Conservation (phyloP, 2,888 invertebrate species). For the Dione vanillae region DNA sequence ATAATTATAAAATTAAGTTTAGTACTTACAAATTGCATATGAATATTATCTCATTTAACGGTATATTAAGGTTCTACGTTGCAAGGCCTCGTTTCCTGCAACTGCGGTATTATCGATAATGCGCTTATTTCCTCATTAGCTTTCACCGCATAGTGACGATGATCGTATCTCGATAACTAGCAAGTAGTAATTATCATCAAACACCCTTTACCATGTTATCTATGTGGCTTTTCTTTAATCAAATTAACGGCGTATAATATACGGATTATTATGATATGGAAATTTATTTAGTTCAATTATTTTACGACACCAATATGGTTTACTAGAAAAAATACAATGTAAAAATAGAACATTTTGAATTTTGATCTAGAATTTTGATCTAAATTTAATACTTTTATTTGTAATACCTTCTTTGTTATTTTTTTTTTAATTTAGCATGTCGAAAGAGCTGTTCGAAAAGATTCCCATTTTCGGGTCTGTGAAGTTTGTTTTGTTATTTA, state of each 20-base stretch:
- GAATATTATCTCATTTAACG: not conserved
- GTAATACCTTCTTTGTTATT: too few species aligned
- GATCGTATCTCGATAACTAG: slow-evolving; percentile 26
- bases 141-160: slow-evolving; percentile 31
- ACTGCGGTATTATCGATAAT: slow-evolving; percentile 23
- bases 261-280: not conserved
- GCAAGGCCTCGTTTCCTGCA: slow-evolving; percentile 19
- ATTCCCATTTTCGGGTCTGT: too few species aligned
- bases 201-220: slow-evolving; percentile 16
- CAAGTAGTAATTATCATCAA: slow-evolving; percentile 29
- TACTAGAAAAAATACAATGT: too few species aligned
- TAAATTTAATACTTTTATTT: too few species aligned
- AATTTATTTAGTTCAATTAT: too few species aligned
- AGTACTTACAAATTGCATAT: not conserved
- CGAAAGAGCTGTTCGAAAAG: too few species aligned
- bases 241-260: slow-evolving; percentile 5
- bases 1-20: not conserved
- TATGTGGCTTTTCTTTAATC: slow-evolving; percentile 5
- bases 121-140: slow-evolving; percentile 31
- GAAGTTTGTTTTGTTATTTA: too few species aligned
- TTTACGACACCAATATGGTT: too few species aligned
- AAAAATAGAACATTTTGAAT: too few species aligned
- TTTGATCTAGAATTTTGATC: too few species aligned
- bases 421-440: too few species aligned
- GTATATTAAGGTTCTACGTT: not conserved